Percentiles rank a stretch among this genome's conserved stretches.
Evolutionary conservation across 2,113 vertebrate genomes (phyloP).

Genomic region (Calonectris borealis): DNA sequence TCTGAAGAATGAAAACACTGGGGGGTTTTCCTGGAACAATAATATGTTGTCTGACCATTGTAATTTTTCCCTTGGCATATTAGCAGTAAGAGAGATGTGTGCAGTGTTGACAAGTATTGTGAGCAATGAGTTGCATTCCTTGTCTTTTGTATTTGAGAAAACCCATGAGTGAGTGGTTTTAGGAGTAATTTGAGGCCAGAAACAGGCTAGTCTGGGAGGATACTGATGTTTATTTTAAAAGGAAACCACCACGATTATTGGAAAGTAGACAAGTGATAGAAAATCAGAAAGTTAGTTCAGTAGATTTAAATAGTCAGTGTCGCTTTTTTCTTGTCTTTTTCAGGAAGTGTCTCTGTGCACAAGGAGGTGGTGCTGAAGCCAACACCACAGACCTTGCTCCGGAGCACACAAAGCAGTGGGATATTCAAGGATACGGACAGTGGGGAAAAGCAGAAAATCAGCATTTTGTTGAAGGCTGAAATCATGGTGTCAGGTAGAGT

Average conservation of each 20-base stretch:
- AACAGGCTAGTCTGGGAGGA: neutral
- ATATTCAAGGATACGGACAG: neutral
- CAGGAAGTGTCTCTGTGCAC: neutral
- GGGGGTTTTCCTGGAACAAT: neutral
- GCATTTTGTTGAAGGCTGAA: slow-evolving; percentile 70
- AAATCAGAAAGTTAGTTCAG: neutral
- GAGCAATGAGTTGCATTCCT: neutral
- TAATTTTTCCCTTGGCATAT: neutral
- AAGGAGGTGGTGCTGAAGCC: neutral
- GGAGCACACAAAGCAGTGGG: neutral
- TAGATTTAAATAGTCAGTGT: neutral
- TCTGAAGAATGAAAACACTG: neutral
- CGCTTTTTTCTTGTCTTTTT: slow-evolving; percentile 33
- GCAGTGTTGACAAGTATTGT: neutral
- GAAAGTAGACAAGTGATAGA: neutral
- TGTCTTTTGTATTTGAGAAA: neutral
- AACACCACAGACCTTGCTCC: slow-evolving; percentile 12
- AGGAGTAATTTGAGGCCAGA: neutral
- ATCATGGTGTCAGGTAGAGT: slow-evolving; percentile 87
- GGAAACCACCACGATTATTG: neutral
- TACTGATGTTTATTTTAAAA: neutral
- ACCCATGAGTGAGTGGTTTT: neutral
- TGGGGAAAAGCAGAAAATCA: neutral
- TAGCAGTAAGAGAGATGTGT: neutral
- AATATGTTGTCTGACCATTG: neutral